phyloP scores from a whole-genome alignment of 2,113 vertebrate species.

The Cyrtonyx montezumae region DNA sequence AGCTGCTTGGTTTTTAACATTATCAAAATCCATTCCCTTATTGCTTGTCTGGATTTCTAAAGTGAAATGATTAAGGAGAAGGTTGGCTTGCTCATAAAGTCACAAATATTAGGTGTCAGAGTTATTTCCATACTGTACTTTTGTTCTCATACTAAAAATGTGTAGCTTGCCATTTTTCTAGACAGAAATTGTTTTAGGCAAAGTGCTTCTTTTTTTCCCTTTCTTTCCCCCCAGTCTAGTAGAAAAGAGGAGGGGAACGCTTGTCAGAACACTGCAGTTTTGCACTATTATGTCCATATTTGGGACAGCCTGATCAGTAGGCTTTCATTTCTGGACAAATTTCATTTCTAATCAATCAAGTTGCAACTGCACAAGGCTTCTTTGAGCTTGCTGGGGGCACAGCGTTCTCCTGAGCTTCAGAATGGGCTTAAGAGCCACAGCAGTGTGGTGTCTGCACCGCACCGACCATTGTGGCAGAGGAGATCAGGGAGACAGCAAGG shows the following conservation, averaged over 20 bases:
- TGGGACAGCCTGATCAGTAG: not conserved
- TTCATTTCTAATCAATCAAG: not conserved
- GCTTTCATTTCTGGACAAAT: not conserved
- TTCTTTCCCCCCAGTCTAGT: not conserved
- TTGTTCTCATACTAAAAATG: not conserved
- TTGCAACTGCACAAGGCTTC: not conserved
- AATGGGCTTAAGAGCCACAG: not conserved
- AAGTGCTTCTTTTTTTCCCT: not conserved
- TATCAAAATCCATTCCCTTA: not conserved
- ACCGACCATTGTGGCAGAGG: not conserved
- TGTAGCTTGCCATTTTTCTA: not conserved
- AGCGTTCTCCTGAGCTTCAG: not conserved
- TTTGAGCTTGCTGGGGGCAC: not conserved
- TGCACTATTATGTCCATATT: too few species aligned
- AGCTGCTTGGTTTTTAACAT: not conserved
- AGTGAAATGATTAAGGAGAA: not conserved
- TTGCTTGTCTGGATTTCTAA: not conserved
- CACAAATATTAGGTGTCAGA: not conserved
- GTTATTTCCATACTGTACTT: not conserved
- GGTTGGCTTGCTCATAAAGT: not conserved
- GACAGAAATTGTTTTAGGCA: not conserved
- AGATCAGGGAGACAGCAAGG: not conserved
- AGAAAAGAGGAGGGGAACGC: not conserved
- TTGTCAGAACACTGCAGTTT: not conserved
- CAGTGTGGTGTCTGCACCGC: not conserved